Percentiles rank a stretch among this genome's conserved stretches.
phyloP scores from a whole-genome alignment of 2,888 invertebrate genomes.

The Parnassius orleans region DNA sequence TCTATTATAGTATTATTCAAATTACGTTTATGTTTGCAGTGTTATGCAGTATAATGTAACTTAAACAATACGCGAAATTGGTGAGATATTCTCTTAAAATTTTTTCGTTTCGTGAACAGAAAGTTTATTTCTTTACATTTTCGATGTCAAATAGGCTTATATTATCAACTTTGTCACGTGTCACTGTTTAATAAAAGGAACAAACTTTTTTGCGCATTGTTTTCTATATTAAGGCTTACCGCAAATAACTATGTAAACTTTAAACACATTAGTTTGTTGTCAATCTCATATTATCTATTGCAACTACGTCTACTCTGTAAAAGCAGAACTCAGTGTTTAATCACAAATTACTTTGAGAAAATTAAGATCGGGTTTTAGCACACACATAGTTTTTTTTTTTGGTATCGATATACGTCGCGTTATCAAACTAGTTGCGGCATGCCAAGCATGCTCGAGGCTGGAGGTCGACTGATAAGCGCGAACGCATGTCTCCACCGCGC shows the following conservation, averaged over 20 bases:
- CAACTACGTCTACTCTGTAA: too few species aligned
- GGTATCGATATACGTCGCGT: conserved; percentile 21
- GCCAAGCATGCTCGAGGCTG: conserved; percentile 36
- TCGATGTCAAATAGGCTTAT: not conserved
- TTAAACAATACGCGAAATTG: not conserved
- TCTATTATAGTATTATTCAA: too few species aligned
- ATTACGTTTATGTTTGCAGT: too few species aligned
- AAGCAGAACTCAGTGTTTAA: too few species aligned
- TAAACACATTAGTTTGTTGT: not conserved
- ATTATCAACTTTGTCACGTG: not conserved
- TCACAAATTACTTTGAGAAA: not conserved
- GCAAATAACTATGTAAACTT: too few species aligned
- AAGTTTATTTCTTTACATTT: not conserved
- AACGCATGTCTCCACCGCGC: conserved; percentile 49
- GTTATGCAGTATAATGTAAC: not conserved
- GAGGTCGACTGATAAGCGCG: conserved; percentile 67
- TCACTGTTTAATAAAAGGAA: not conserved
- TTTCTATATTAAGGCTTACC: too few species aligned
- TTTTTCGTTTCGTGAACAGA: not conserved
- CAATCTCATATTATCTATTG: not conserved
- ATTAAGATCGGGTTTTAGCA: not conserved
- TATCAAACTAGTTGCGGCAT: conserved; percentile 28
- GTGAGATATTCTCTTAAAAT: not conserved
- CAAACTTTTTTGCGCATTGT: not conserved
- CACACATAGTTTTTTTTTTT: conserved; percentile 9